Conservation (phyloP, 1,140 invertebrate genomes). For the Drosophila sulfurigaster region DNA sequence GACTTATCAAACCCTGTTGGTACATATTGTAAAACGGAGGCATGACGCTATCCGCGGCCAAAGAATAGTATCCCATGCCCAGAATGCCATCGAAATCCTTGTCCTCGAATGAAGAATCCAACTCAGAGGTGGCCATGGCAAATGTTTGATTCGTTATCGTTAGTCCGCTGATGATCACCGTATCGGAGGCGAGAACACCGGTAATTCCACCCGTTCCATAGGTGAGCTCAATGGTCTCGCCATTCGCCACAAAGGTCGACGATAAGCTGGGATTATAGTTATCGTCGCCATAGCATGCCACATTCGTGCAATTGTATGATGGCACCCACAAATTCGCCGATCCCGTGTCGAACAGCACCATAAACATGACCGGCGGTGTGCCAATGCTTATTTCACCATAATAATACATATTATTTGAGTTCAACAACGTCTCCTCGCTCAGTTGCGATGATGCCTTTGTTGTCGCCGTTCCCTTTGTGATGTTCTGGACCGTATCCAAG, state of each 20-base stretch:
- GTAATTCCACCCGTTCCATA: conserved; percentile 98
- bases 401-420: conserved; percentile 98
- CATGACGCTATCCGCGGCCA: conserved; percentile 94
- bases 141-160: conserved; percentile 94
- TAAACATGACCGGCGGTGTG: conserved; percentile 95
- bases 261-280: conserved; percentile 93
- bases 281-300: conserved; percentile 94
- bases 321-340: conserved; percentile 99
- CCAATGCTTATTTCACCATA: conserved; percentile 97
- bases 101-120: conserved; percentile 93
- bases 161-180: conserved; percentile 89
- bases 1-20: conserved; percentile 91
- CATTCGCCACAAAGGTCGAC: conserved; percentile 93
- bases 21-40: conserved; percentile 98
- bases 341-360: conserved; percentile 98
- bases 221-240: conserved; percentile 94
- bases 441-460: background rate
- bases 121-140: conserved; percentile 97
- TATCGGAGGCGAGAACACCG: conserved; percentile 96
- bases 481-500: background rate
- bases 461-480: background rate
- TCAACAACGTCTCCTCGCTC: conserved; percentile 91
- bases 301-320: conserved; percentile 94
- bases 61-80: conserved; percentile 94
- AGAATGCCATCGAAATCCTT: conserved; percentile 98